Percentiles rank a stretch among this genome's conserved stretches.
These are phyloP conservation scores for Bombus balteatus DNA, from an alignment of 1,140 invertebrate genomes.

Conservation along the genomic window DNA sequence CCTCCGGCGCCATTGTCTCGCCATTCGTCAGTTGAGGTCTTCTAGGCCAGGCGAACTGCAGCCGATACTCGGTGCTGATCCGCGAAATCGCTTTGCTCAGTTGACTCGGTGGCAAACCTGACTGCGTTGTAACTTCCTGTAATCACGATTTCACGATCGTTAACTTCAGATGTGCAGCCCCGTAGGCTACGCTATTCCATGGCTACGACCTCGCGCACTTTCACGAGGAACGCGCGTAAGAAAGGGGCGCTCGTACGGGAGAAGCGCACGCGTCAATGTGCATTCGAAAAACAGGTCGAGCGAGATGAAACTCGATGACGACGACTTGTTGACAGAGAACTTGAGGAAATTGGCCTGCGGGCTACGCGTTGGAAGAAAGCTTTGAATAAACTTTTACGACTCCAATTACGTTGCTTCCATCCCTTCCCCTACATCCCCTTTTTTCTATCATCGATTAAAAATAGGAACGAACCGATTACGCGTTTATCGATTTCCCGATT, in stretches of 20 bases:
- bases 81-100: constrained; percentile 88
- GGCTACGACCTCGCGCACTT: background rate
- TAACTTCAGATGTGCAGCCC: too few species aligned
- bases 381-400: background rate
- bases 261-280: background rate
- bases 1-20: constrained; percentile 80
- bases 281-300: constrained; percentile 7
- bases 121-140: constrained; percentile 81
- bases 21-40: constrained; percentile 84
- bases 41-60: constrained; percentile 93
- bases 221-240: background rate
- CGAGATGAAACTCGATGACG: background rate
- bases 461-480: background rate
- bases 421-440: background rate
- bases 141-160: background rate
- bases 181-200: background rate
- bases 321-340: constrained; percentile 22
- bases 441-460: background rate
- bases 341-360: background rate
- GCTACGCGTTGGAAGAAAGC: background rate
- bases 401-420: background rate
- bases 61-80: constrained; percentile 92
- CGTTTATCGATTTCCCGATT: background rate
- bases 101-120: constrained; percentile 83
- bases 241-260: background rate